Conservation (phyloP, 2,113 vertebrate species). For the Corydoras sp. region DNA sequence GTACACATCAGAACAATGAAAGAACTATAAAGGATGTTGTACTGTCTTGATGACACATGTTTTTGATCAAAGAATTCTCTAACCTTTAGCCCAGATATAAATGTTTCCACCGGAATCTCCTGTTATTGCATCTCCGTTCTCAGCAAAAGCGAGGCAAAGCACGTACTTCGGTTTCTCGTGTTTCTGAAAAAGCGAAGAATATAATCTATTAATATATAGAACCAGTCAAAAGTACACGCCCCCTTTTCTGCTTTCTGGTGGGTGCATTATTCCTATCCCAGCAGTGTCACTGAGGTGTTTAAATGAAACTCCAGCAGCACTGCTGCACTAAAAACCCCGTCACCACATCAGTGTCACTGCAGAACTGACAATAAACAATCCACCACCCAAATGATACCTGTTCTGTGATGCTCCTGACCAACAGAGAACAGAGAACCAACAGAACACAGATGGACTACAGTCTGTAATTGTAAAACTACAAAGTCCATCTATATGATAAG, state of each 20-base stretch:
- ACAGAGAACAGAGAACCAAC: no score
- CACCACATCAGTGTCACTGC: no score
- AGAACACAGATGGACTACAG: no score
- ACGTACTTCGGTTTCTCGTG: slow-evolving; percentile 88
- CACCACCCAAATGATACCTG: no score
- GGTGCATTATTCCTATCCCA: no score
- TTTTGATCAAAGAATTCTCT: slow-evolving; percentile 25
- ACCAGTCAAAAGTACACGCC: neutral
- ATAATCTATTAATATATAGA: neutral
- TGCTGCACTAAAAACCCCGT: no score
- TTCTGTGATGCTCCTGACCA: no score
- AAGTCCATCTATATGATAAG: no score
- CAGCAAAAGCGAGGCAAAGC: slow-evolving; percentile 79
- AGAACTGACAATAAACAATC: no score
- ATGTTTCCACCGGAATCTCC: slow-evolving; percentile 88
- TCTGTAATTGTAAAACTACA: no score
- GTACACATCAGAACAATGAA: neutral
- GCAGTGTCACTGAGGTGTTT: no score
- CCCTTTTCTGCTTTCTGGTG: neutral
- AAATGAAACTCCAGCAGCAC: no score
- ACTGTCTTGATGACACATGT: neutral
- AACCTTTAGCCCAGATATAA: slow-evolving; percentile 88
- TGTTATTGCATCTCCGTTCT: slow-evolving; percentile 84
- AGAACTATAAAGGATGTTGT: neutral
- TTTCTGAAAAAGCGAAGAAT: slow-evolving; percentile 64